A percentile compares a stretch with the other conserved stretches of the same genome.
phyloP scores from a whole-genome alignment of 2,888 invertebrate genomes.

The Brenthis daphne region DNA sequence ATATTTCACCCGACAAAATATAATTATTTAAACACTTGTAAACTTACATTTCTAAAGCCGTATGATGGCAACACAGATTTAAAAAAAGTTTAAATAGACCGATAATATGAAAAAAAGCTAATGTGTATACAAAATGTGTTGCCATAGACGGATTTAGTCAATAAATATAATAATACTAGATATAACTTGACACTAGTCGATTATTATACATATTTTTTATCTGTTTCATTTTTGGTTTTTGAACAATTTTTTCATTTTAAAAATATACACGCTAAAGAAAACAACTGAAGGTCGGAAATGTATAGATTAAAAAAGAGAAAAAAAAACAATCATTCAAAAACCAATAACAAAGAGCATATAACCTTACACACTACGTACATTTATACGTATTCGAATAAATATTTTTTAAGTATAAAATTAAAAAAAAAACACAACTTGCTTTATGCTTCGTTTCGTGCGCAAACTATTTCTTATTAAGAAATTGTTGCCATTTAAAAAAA shows the following conservation, averaged over 20 bases:
- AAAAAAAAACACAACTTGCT: constrained; percentile 72
- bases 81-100: constrained; percentile 23
- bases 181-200: constrained; percentile 61
- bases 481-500: constrained; percentile 26
- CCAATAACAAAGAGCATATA: constrained; percentile 36
- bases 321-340: constrained; percentile 34
- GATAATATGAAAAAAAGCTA: constrained; percentile 12
- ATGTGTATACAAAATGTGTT: constrained; percentile 34
- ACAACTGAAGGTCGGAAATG: neutral
- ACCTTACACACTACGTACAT: constrained; percentile 60
- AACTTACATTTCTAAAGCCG: constrained; percentile 35
- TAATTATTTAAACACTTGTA: constrained; percentile 39
- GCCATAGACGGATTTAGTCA: constrained; percentile 39
- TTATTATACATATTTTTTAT: constrained; percentile 56
- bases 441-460: constrained; percentile 61
- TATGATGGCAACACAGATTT: constrained; percentile 41
- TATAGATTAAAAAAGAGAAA: constrained; percentile 8
- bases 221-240: constrained; percentile 33
- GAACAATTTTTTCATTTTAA: constrained; percentile 6
- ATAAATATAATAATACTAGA: constrained; percentile 57
- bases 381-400: constrained; percentile 74
- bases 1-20: constrained; percentile 45
- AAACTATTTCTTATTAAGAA: constrained; percentile 25
- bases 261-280: constrained; percentile 3
- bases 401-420: constrained; percentile 77